Base-by-base conservation (phyloP, 1,140 invertebrate genomes). In the Sinella curviseta region DNA sequence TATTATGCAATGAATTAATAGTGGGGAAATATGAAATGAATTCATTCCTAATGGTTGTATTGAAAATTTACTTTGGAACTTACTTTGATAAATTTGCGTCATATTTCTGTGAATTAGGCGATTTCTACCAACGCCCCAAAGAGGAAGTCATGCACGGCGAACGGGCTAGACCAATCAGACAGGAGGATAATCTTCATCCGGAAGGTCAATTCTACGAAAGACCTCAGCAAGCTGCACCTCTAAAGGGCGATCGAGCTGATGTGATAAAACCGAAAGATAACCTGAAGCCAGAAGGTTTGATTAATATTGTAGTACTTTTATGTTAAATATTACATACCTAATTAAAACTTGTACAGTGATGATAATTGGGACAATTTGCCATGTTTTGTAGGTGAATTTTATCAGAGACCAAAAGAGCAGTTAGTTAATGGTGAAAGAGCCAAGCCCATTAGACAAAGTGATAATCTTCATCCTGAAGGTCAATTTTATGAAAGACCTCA, bases 381-480 rank as follows among this genome's bases (percentile, higher is more conserved):
- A n/a, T n/a, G n/a, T n/a, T n/a, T n/a, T n/a, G n/a, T n/a, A n/a
- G n/a, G n/a, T n/a, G n/a, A n/a, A n/a, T 8, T 35, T 76, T n/a
- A 85, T 70, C 30, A 76, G 14, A 76, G 79, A 39, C 78, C 70
- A 33, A 77, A 82, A 54, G 79, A 83, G 54, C 70, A 12, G 14
- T 3, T 28, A 0, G 74, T 35, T 12, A 0, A 12, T 26, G 86
- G 87, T 80, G 86, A 90, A 84, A 82, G 88, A 85, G 83, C 81
- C 14, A 33, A 85, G 78, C 85, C 85, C 8, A 86, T 87, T 28
- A 88, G 85, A 65, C 89, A 87, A 12, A 87, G 88, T 33, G 88
- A 89, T 81, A 91, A 91, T 84, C 84, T 92, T 2, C 87, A 86
- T 82, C 89, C 90, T 81, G 90, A 92, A 87, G 90, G 90, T 0